Conservation (phyloP, 2,113 vertebrate species). For the Anhinga anhinga region DNA sequence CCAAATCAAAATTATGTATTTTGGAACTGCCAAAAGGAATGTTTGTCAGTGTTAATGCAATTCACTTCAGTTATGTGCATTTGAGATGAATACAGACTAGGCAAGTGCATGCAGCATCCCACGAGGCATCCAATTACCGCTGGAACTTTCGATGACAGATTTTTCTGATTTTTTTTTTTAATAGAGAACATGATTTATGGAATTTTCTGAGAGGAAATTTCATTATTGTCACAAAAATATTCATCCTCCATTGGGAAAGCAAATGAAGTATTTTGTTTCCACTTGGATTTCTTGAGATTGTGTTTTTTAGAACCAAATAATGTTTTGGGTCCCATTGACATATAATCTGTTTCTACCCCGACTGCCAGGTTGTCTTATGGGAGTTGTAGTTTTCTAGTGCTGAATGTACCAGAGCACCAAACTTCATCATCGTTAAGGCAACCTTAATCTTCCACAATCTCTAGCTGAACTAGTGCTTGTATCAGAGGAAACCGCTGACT, state of each 20-base stretch:
- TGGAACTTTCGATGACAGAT: background rate
- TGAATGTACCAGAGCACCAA: background rate
- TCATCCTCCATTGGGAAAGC: background rate
- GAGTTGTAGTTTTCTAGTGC: background rate
- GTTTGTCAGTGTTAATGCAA: background rate
- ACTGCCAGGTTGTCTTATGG: background rate
- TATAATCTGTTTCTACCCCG: background rate
- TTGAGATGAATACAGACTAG: background rate
- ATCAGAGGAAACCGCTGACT: background rate
- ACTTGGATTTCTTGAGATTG: background rate
- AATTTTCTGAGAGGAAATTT: background rate
- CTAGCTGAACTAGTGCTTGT: background rate
- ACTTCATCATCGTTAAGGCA: background rate
- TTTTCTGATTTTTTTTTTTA: background rate
- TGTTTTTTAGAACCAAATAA: background rate
- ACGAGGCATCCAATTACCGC: fast-evolving
- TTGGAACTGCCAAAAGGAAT: background rate
- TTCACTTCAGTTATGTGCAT: background rate
- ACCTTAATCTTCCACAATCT: background rate
- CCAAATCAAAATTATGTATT: background rate
- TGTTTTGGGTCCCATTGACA: background rate
- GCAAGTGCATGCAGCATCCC: background rate
- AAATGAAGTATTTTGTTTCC: background rate
- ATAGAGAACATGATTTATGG: background rate
- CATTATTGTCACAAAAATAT: background rate